A percentile compares a stretch with the other conserved stretches of the same genome.
phyloP scores from a whole-genome alignment of 2,797 vertebrate species.

The Distichodus sexfasciatus region DNA sequence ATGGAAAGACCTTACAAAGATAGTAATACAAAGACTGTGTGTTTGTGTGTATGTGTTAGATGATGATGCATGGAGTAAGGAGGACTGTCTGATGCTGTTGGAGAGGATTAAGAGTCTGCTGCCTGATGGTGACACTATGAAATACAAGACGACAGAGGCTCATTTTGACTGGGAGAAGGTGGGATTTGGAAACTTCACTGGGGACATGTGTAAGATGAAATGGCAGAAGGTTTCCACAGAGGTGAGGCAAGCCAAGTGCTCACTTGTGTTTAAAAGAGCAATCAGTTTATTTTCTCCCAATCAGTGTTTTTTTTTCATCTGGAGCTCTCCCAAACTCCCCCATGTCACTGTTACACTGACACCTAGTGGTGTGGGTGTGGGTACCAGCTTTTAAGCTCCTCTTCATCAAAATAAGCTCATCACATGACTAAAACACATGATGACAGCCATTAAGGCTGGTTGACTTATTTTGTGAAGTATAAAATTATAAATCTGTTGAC shows the following conservation, averaged over 20 bases:
- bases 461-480: too few relatives aligned
- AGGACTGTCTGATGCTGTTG: constrained; percentile 73
- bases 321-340: too few relatives aligned
- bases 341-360: too few relatives aligned
- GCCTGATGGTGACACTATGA: constrained; percentile 73
- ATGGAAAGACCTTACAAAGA: too few relatives aligned
- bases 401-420: too few relatives aligned
- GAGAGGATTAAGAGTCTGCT: constrained; percentile 73
- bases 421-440: too few relatives aligned
- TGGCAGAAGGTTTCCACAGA: constrained; percentile 77
- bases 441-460: too few relatives aligned
- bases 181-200: constrained; percentile 69
- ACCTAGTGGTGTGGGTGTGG: too few relatives aligned
- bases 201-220: constrained; percentile 76
- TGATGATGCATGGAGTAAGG: constrained; percentile 71
- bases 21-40: too few relatives aligned
- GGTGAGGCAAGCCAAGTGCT: constrained; percentile 60
- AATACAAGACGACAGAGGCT: constrained; percentile 81
- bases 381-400: too few relatives aligned
- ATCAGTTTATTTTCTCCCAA: neutral
- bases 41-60: constrained; percentile 3
- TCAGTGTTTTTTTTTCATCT: neutral
- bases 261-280: too few relatives aligned
- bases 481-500: too few relatives aligned
- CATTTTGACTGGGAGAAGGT: constrained; percentile 82